phyloP scores from a whole-genome alignment of 2,113 vertebrate genomes.

The Paradisaea rubra region DNA sequence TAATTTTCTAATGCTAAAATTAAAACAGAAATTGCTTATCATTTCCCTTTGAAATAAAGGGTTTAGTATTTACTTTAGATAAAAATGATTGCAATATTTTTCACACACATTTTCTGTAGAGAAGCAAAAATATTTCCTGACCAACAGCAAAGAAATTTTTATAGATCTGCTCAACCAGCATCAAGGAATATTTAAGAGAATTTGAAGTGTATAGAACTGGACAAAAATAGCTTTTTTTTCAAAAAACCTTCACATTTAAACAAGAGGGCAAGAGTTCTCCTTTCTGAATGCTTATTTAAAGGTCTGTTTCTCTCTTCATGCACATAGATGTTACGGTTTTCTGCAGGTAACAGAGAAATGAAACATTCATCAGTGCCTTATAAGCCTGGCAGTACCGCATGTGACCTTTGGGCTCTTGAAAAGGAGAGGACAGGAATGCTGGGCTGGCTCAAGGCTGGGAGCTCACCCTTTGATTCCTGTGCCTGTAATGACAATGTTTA shows the following conservation, averaged over 20 bases:
- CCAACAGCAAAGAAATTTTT: neutral
- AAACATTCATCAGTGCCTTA: neutral
- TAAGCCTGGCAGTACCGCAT: neutral
- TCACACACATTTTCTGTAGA: neutral
- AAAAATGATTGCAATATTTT: neutral
- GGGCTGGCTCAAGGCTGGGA: neutral
- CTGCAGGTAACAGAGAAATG: neutral
- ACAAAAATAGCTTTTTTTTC: neutral
- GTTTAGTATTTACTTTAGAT: neutral
- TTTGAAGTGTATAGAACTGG: neutral
- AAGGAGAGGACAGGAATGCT: neutral
- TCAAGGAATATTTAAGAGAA: neutral
- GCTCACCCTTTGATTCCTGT: neutral
- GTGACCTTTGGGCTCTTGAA: neutral
- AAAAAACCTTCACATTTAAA: neutral
- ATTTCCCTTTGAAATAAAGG: neutral
- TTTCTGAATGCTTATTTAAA: neutral
- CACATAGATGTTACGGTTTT: neutral
- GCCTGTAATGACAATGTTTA: neutral
- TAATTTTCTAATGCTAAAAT: conserved; percentile 30
- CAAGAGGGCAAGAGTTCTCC: neutral
- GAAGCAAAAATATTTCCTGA: neutral
- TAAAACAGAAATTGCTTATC: neutral
- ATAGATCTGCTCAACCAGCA: neutral
- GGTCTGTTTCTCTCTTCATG: neutral